Conservation (phyloP, 2,888 invertebrate genomes). For the Microplitis manilae region DNA sequence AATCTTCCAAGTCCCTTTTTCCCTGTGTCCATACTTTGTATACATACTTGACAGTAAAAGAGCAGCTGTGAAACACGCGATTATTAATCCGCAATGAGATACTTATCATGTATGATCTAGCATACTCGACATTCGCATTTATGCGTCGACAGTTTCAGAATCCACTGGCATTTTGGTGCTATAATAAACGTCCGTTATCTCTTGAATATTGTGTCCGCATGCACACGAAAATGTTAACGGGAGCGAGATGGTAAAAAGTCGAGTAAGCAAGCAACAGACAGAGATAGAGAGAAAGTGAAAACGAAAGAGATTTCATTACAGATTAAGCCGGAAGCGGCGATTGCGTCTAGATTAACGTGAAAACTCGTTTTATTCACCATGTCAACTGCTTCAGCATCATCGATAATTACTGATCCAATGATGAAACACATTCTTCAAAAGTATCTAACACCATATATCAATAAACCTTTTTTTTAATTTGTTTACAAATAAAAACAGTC, state of each 20-base stretch:
- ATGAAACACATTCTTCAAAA: constrained; percentile 8
- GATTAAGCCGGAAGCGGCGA: constrained; percentile 26
- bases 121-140: not conserved
- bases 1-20: not conserved
- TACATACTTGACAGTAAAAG: not conserved
- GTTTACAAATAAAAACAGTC: not conserved
- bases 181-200: constrained; percentile 19
- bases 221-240: not conserved
- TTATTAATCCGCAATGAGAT: constrained; percentile 1
- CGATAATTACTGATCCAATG: constrained; percentile 33
- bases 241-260: constrained; percentile 10
- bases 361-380: constrained; percentile 26
- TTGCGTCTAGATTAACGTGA: constrained; percentile 28
- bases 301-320: constrained; percentile 32
- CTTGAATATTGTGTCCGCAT: not conserved
- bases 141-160: constrained; percentile 1
- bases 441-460: not conserved
- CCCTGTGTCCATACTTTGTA: not conserved
- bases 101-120: not conserved
- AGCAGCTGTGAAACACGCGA: not conserved
- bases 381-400: constrained; percentile 19
- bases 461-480: not conserved
- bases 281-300: not conserved
- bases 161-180: not conserved
- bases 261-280: not conserved